Conservation (phyloP, 2,113 vertebrate species). For the Lepus timidus region DNA sequence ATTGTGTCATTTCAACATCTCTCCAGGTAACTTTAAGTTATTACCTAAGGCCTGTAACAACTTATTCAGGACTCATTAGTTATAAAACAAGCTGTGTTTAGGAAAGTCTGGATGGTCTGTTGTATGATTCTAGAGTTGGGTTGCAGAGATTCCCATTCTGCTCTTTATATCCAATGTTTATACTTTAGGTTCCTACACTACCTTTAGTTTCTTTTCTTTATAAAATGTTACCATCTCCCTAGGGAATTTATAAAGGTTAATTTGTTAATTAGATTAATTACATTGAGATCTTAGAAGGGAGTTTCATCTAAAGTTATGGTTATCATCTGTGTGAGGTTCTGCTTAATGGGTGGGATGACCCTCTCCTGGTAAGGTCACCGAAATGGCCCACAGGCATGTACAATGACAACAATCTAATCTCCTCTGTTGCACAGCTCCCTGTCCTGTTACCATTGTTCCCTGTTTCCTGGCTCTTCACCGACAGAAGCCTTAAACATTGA, state of each 20-base stretch:
- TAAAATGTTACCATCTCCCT: conserved; percentile 14
- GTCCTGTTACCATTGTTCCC: conserved; percentile 29
- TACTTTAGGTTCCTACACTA: not conserved
- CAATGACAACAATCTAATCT: conserved; percentile 47
- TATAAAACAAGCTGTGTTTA: not conserved
- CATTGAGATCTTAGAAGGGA: not conserved
- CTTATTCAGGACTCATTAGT: not conserved
- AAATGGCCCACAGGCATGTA: not conserved
- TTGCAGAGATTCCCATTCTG: not conserved
- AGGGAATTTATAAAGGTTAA: not conserved
- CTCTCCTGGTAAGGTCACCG: conserved; percentile 19
- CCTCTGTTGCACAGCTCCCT: not conserved
- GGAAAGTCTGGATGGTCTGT: not conserved
- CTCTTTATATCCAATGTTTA: not conserved
- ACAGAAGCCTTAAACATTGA: conserved; percentile 74
- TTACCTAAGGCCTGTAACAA: not conserved
- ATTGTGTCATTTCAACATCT: conserved; percentile 31
- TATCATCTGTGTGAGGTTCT: conserved; percentile 17
- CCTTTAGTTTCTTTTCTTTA: not conserved
- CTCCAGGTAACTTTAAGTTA: not conserved
- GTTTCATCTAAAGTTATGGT: not conserved
- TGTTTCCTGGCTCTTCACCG: conserved; percentile 52
- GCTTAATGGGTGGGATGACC: conserved; percentile 58
- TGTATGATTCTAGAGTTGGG: not conserved
- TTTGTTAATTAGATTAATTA: conserved; percentile 27